Evolutionary conservation across 2,797 vertebrate genomes (phyloP).

Genomic region (Danio choprae): DNA sequence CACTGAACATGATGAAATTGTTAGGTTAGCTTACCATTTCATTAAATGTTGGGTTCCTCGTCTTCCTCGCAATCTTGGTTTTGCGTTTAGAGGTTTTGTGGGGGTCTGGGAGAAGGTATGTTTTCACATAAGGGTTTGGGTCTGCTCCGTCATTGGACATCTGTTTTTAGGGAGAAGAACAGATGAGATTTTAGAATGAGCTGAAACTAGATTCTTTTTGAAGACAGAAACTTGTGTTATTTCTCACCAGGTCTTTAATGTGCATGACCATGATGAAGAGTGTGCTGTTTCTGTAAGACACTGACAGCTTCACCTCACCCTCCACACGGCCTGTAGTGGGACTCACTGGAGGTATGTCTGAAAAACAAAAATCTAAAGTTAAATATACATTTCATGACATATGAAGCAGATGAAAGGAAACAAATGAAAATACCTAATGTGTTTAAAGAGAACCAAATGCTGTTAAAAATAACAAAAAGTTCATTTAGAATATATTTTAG

Average conservation of each 20-base stretch:
- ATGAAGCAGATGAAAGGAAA: no score
- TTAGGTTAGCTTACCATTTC: slow-evolving; percentile 86
- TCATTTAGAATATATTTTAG: no score
- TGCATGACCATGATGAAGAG: slow-evolving; percentile 99
- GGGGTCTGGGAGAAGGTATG: slow-evolving; percentile 94
- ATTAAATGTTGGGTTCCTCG: slow-evolving; percentile 97
- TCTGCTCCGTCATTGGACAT: slow-evolving; percentile 94
- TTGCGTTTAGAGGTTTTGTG: slow-evolving; percentile 97
- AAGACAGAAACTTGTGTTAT: background rate
- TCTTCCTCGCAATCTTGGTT: slow-evolving; percentile 96
- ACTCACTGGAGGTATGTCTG: slow-evolving; percentile 85
- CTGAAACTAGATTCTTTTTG: background rate
- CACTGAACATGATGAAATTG: no score
- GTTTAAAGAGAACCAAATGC: no score
- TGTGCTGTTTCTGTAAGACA: slow-evolving; percentile 95
- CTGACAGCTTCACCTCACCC: slow-evolving; percentile 95
- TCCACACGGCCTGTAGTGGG: slow-evolving; percentile 90
- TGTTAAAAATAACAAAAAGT: no score
- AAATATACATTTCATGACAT: no score
- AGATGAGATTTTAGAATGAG: background rate
- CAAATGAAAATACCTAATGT: no score
- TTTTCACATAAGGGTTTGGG: slow-evolving; percentile 98
- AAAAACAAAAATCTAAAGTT: slow-evolving; percentile 1
- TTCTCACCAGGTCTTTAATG: slow-evolving; percentile 82
- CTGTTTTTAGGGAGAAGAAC: slow-evolving; percentile 68